These are phyloP conservation scores for Diplogasteroides magnus DNA, from an alignment of 1,140 invertebrate species.

Conservation along the genomic window DNA sequence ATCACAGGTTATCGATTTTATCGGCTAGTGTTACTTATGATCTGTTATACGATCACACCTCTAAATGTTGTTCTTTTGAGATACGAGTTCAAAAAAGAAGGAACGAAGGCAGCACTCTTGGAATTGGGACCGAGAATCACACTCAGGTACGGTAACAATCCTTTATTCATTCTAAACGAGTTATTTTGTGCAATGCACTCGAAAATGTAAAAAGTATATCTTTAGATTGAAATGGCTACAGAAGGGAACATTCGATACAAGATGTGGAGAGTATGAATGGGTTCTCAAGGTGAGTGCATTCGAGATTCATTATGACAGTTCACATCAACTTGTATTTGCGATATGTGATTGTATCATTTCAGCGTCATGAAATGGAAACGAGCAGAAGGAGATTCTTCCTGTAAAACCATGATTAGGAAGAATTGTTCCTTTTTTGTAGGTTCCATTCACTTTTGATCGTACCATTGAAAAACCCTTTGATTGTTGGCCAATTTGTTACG, in stretches of 20 bases:
- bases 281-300: conserved; percentile 70
- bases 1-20: conserved; percentile 72
- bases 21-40: neutral
- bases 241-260: conserved; percentile 91
- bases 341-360: conserved; percentile 27
- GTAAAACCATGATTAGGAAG: conserved; percentile 7
- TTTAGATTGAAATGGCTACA: conserved; percentile 79
- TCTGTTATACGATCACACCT: neutral
- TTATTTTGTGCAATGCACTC: neutral
- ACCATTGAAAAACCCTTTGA: no score
- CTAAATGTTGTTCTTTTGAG: conserved; percentile 58
- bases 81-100: conserved; percentile 82
- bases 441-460: neutral
- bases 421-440: no score
- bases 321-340: no score
- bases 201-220: neutral
- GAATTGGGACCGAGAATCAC: conserved; percentile 94
- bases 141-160: conserved; percentile 56
- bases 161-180: neutral
- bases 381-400: conserved; percentile 46
- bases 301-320: neutral
- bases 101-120: conserved; percentile 74
- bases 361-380: conserved; percentile 55
- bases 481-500: no score
- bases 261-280: conserved; percentile 94